A percentile compares a stretch with the other conserved stretches of the same genome.
Conservation (phyloP, 2,888 invertebrate genomes). For the Allacma fusca region DNA sequence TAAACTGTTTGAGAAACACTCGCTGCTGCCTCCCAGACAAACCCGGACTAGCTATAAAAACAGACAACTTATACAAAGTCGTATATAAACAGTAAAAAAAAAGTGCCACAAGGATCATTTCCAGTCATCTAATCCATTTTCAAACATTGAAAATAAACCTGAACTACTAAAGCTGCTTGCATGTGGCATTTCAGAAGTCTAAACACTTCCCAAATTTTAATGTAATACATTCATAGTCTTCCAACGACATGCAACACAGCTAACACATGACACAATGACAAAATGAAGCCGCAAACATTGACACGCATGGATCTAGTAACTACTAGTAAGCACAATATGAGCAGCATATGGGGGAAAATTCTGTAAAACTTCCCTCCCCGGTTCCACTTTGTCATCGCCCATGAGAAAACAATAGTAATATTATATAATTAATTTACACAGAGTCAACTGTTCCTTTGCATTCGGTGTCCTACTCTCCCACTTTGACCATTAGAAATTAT, state of each 20-base stretch:
- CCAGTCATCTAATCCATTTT: conserved; percentile 18
- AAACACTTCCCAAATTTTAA: background rate
- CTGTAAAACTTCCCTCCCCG: background rate
- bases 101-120: conserved; percentile 16
- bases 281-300: background rate
- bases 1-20: background rate
- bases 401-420: too few species aligned
- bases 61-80: background rate
- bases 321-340: background rate
- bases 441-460: too few species aligned
- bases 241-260: background rate
- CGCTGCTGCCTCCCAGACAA: background rate
- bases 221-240: background rate
- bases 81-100: conserved; percentile 1
- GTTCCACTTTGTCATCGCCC: background rate
- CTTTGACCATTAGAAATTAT: background rate
- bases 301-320: background rate
- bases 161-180: background rate
- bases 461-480: too few species aligned
- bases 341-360: background rate
- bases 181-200: background rate
- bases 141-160: background rate
- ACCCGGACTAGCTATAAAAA: background rate
- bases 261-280: conserved; percentile 16
- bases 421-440: too few species aligned